Evolutionary conservation across 2,888 invertebrate genomes (phyloP), one percentile per base, ranked within the genome.

Genomic region (Tipula confusa): DNA sequence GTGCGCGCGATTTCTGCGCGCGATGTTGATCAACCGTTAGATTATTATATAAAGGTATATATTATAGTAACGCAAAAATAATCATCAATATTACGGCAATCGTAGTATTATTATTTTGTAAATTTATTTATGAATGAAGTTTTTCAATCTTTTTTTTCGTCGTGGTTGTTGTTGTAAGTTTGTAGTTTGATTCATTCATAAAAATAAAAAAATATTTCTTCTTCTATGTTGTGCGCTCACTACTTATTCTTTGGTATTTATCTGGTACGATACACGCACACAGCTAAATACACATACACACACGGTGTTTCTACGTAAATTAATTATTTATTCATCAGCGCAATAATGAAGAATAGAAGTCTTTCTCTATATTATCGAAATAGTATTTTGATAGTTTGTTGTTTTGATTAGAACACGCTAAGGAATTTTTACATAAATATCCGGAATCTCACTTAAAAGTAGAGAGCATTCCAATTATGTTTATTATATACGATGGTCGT

Each of bases 51-150:
- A 64, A 64, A 64, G 64, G 64, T 64, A 64, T 38, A 13, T 38
- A 38, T 38, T 13, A n/a, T n/a, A n/a, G 64, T 64, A 64, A 64
- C 64, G 64, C 64, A 64, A 64, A 64, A 64, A 18, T 64, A 64
- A 64, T 64, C 64, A 64, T 64, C 64, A 64, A 64, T 64, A 64
- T 64, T 64, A 64, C 64, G 64, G 64, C 64, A 24, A 64, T 64
- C 64, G 24, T 64, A 64, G 64, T 64, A 64, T 64, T 64, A 64
- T 64, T 64, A 64, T 43, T 43, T 18, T 43, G n/a, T 15, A 15
- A 5, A 15, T 43, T 43, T 43, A 43, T 64, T 64, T 64, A 64
- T 64, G 64, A 64, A 64, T 64, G 64, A 64, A 64, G 64, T 64
- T 64, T 64, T 64, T 64, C 64, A 64, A 64, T 64, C 64, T 64